Evolutionary conservation across 2,113 vertebrate genomes (phyloP), one percentile per base, ranked within the genome.

Genomic region (Periophthalmus modestus): DNA sequence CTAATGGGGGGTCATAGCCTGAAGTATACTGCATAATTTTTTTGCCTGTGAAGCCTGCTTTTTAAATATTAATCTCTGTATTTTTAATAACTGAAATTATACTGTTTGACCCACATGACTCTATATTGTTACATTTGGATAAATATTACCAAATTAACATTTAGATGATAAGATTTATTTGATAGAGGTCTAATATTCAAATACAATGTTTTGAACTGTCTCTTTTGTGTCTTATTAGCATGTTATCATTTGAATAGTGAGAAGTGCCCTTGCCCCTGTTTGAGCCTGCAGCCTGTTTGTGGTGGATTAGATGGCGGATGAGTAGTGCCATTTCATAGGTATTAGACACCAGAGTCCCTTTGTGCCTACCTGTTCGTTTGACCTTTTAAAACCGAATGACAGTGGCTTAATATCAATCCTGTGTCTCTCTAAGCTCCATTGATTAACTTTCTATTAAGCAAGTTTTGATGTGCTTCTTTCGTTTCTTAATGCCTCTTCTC

Each of bases 401-500:
- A 95, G 95, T 88, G 93, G 92, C 88, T 91, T 94, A 91, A 88
- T 85, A 94, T 94, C 94, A 92, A 95, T 93, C 91, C 87, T 90
- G 91, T 95, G 94, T 94, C 81, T 90, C 86, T 87, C 91, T 95
- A 95, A 94, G 85, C 94, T 88, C 77, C 69, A 89, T 88, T 92
- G 91, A 97, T 98, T 96, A 96, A 96, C 95, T 96, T 96, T 95
- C 94, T 94, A 90, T 95, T 94, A 92, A 96, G 96, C 95, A 96
- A 96, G 95, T 97, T 96, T 95, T 85, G 88, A 81, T 84, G 89
- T 85, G 82, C 84, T 87, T n/a, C 82, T 78, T 78, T 81, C 84
- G 80, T 82, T 55, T 80, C 76, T 28, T 71, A 87, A 83, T 81
- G 78, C 84, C 75, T 84, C 80, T 94, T 88, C 89, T 85, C 88